Conservation (phyloP, 2,888 invertebrate genomes). For the Mesorhabditis belari region DNA sequence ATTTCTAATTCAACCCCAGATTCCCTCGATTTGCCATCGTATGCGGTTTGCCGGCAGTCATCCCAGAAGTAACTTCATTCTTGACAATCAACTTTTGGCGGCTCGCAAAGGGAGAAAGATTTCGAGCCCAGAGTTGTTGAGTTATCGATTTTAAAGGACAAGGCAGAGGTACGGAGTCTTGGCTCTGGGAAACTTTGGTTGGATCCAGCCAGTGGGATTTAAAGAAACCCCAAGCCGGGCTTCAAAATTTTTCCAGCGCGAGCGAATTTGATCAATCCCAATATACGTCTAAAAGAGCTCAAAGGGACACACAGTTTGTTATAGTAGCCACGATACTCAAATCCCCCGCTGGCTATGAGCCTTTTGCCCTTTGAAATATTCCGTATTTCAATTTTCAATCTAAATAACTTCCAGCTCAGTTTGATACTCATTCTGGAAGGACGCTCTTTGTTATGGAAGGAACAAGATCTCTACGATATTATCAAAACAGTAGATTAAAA, state of each 20-base stretch:
- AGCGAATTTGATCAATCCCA: too few relatives aligned
- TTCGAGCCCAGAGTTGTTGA: conserved; percentile 18
- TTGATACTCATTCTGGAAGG: conserved; percentile 17
- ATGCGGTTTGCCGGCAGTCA: conserved; percentile 1
- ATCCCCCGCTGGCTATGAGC: too few relatives aligned
- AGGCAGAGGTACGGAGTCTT: too few relatives aligned
- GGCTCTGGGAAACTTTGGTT: too few relatives aligned
- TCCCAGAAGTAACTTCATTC: conserved; percentile 2
- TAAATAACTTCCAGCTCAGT: conserved; percentile 12
- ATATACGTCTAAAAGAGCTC: too few relatives aligned
- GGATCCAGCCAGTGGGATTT: too few relatives aligned
- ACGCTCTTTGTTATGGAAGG: conserved; percentile 37
- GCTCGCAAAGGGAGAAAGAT: conserved; percentile 10
- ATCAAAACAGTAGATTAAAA: conserved; percentile 32
- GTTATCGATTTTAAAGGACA: not conserved
- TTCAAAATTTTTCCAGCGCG: too few relatives aligned
- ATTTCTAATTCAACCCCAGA: too few relatives aligned
- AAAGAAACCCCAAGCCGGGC: too few relatives aligned
- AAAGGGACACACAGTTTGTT: too few relatives aligned
- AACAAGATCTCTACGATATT: conserved; percentile 34
- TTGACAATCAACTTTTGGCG: conserved; percentile 30
- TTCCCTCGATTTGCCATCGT: conserved; percentile 1
- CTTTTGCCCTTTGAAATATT: conserved; percentile 1
- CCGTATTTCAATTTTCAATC: conserved; percentile 13
- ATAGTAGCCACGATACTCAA: too few relatives aligned